Conservation (phyloP, 2,797 vertebrate species). For the Miichthys miiuy region DNA sequence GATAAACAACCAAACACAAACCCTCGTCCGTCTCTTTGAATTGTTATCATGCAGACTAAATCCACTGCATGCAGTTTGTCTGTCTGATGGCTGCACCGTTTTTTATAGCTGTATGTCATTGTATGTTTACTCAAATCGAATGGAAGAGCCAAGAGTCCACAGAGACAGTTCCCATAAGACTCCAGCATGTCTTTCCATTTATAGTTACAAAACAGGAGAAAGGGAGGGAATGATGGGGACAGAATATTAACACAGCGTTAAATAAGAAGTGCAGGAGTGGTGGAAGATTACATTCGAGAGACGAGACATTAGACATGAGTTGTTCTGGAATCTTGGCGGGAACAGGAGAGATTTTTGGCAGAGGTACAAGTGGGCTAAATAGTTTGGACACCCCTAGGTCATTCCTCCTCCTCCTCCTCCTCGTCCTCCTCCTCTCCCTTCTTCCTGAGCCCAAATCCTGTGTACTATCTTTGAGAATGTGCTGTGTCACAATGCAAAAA, state of each 20-base stretch:
- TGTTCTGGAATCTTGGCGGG: slow-evolving; percentile 82
- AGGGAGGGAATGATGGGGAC: slow-evolving; percentile 10
- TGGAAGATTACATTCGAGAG: background rate
- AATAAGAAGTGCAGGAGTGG: slow-evolving; percentile 21
- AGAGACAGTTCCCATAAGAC: slow-evolving; percentile 22
- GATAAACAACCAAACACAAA: slow-evolving; percentile 11
- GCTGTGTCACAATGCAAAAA: slow-evolving; percentile 51
- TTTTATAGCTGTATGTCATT: slow-evolving; percentile 20
- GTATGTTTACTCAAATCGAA: slow-evolving; percentile 49
- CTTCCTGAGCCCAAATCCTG: slow-evolving; percentile 47
- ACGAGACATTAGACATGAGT: slow-evolving; percentile 66
- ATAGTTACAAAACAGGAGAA: slow-evolving; percentile 53
- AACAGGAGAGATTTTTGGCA: slow-evolving; percentile 69
- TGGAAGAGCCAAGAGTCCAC: slow-evolving; percentile 29
- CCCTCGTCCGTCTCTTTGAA: slow-evolving; percentile 19
- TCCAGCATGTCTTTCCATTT: slow-evolving; percentile 50
- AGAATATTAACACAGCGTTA: slow-evolving; percentile 30
- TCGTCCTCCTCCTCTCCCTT: slow-evolving; percentile 43
- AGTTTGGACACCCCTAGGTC: slow-evolving; percentile 73
- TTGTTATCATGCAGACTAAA: slow-evolving; percentile 37
- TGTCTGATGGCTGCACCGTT: slow-evolving; percentile 7
- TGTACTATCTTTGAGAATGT: slow-evolving; percentile 57
- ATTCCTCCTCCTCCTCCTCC: slow-evolving; percentile 50
- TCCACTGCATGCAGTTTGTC: slow-evolving; percentile 13
- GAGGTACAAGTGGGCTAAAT: slow-evolving; percentile 84